Conservation (phyloP, 35 echinoderm and acorn worm species). For the Heliocidaris tuberculata region DNA sequence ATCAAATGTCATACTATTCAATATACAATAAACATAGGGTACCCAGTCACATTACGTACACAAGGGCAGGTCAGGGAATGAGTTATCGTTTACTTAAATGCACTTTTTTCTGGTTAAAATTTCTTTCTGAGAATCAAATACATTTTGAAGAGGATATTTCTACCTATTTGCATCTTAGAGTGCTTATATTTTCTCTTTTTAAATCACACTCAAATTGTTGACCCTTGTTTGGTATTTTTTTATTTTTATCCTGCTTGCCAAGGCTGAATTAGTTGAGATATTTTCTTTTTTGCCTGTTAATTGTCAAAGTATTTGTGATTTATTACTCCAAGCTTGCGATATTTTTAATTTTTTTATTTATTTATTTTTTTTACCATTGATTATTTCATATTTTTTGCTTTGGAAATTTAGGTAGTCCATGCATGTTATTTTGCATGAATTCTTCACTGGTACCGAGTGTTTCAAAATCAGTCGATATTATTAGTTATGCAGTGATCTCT, state of each 20-base stretch:
- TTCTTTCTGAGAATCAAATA: too few species aligned
- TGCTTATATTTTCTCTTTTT: too few species aligned
- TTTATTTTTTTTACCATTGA: background rate
- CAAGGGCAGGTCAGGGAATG: too few species aligned
- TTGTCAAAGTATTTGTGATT: background rate
- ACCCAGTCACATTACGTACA: too few species aligned
- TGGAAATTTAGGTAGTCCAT: background rate
- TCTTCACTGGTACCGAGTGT: background rate
- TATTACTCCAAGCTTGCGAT: background rate
- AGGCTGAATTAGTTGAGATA: constrained; percentile 4
- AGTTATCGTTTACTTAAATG: too few species aligned
- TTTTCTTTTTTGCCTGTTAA: background rate
- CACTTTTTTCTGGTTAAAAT: too few species aligned
- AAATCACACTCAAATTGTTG: too few species aligned
- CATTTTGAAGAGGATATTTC: too few species aligned
- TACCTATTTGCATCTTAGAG: too few species aligned
- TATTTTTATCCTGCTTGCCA: background rate
- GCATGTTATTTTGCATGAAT: constrained; percentile 25
- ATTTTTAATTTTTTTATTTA: background rate
- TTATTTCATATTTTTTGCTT: background rate
- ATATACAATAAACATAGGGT: too few species aligned
- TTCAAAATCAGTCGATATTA: background rate
- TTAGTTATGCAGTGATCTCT: too few species aligned
- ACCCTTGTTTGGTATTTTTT: background rate
- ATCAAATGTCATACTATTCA: too few species aligned